A percentile compares a stretch with the other conserved stretches of the same genome.
Conservation (phyloP, 1,140 invertebrate genomes). For the Pseudomyrmex pallidus region DNA sequence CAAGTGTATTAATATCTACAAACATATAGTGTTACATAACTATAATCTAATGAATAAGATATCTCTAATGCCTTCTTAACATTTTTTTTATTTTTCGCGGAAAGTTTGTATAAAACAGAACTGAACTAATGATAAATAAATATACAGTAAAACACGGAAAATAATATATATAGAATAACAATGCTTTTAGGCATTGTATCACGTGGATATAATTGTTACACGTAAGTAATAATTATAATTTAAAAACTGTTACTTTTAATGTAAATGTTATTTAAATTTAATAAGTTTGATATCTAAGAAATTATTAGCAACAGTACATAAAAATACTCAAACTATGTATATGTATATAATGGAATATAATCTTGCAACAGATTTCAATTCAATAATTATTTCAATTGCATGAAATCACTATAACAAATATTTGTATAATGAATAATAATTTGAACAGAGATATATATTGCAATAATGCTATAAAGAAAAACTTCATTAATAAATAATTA, state of each 20-base stretch:
- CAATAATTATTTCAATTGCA: slow-evolving; percentile 40
- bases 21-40: slow-evolving; percentile 42
- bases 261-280: slow-evolving; percentile 49
- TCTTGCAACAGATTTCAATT: slow-evolving; percentile 38
- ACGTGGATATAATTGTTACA: slow-evolving; percentile 24
- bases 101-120: slow-evolving; percentile 30
- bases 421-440: slow-evolving; percentile 42
- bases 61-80: slow-evolving; percentile 43
- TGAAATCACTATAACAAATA: slow-evolving; percentile 37
- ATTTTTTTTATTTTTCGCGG: slow-evolving; percentile 3
- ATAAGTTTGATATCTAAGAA: slow-evolving; percentile 9
- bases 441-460: slow-evolving; percentile 28
- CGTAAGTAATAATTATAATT: slow-evolving; percentile 33
- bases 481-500: slow-evolving; percentile 38
- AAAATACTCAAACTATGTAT: slow-evolving; percentile 20
- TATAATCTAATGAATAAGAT: slow-evolving; percentile 19
- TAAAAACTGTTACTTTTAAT: not conserved
- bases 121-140: slow-evolving; percentile 22
- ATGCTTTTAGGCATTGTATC: slow-evolving; percentile 10
- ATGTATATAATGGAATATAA: slow-evolving; percentile 22
- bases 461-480: slow-evolving; percentile 22
- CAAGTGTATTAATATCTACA: slow-evolving; percentile 58
- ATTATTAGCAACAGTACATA: slow-evolving; percentile 18
- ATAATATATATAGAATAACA: slow-evolving; percentile 17
- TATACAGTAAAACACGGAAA: slow-evolving; percentile 24